Base-by-base conservation (phyloP, 2,797 vertebrate species). In the Epinephelus coioides region DNA sequence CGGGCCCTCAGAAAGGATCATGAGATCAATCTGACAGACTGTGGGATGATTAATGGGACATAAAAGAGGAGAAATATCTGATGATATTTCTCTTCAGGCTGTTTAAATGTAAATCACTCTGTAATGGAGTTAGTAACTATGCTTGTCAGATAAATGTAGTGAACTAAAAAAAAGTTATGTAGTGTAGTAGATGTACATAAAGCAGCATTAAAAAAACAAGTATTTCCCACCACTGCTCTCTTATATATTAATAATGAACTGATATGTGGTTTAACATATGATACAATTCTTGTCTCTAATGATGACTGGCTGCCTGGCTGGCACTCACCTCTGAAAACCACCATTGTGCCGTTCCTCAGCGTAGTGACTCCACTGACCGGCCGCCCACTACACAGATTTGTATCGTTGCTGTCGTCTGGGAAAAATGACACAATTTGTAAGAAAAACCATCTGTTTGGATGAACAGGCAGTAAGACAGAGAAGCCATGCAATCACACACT, bases 291-390 rank as follows among this genome's bases (percentile, higher is more conserved):
- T 25, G 19, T 9, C 21, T 51, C 17, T 25, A 15, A 46, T 60
- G 34, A 44, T 0, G 2, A 64, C 7, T 34, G 34, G 23, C 17
- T 34, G 30, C 4, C 17, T 34, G n/a, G n/a, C 18, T 49, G 30
- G 11, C 77, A 73, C 95, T 88, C 53, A 99, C 98, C 98, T 97
- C 98, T 94, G 94, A 99, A 99, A 69, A 97, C 96, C 1, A 96
- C 96, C 6, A 96, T 38, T 0, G 97, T 99, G 73, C 98, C 98
- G 3, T 99, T 99, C 54, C 81, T 95, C 40, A 99, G 92, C 3
- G 97, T 96, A 3, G 98, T 97, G 86, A 97, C 90, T 55, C 94
- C 96, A 0, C 96, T 92, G 0, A 96, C 84, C 0, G 98, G 97
- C 47, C 91, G 95, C 10, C 97, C 97, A 0, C 94, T 97, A 76